Conservation (phyloP, 2,888 invertebrate species). For the Marronus borbonicus region DNA sequence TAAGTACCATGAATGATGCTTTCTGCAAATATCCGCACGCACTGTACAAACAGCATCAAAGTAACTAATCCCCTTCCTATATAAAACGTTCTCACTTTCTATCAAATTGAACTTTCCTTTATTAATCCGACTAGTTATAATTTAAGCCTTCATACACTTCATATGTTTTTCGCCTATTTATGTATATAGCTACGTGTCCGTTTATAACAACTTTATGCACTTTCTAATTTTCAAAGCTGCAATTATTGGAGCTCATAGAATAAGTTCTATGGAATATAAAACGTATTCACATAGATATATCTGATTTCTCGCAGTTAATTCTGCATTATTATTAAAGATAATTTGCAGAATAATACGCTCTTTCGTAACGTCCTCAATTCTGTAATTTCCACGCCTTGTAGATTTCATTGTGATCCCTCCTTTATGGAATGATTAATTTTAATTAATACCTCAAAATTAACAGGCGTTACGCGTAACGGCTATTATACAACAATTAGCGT, state of each 20-base stretch:
- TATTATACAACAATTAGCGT: background rate
- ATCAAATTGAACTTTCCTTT: background rate
- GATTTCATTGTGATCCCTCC: constrained; percentile 8
- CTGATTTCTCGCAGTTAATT: background rate
- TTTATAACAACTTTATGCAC: constrained; percentile 4
- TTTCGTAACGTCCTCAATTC: constrained; percentile 22
- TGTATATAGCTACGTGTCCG: background rate
- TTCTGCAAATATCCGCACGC: too few relatives aligned
- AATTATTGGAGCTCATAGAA: background rate
- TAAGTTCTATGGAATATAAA: background rate
- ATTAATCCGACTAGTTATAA: background rate
- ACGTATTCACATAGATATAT: background rate
- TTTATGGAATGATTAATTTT: constrained; percentile 24
- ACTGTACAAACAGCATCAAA: too few relatives aligned
- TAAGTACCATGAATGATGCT: too few relatives aligned
- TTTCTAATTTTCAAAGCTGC: constrained; percentile 15
- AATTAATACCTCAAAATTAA: constrained; percentile 23
- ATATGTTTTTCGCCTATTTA: background rate
- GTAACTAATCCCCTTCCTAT: too few relatives aligned
- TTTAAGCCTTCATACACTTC: background rate
- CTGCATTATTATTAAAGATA: constrained; percentile 3
- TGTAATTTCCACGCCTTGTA: constrained; percentile 22
- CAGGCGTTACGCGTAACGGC: background rate
- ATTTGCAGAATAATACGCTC: constrained; percentile 10
- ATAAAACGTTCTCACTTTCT: constrained; percentile 1